These are phyloP conservation scores for Trissolcus brochymenae DNA, from an alignment of 2,888 invertebrate genomes.

Conservation along the genomic window DNA sequence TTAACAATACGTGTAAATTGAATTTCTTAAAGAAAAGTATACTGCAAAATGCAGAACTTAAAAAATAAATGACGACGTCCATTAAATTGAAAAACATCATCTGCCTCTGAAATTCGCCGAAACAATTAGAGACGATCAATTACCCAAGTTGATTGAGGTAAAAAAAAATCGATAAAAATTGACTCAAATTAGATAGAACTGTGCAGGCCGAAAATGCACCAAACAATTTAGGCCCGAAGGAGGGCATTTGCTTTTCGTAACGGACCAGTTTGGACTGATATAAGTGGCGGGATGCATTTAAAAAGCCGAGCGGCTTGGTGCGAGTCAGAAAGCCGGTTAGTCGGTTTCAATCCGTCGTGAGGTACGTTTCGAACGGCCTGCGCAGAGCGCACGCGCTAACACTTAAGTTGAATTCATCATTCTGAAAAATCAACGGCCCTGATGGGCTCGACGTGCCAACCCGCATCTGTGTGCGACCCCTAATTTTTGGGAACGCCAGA, in stretches of 20 bases:
- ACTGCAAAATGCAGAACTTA: no score
- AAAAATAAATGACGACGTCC: no score
- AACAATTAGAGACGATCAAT: no score
- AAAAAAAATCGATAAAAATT: conserved; percentile 15
- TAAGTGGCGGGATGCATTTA: conserved; percentile 53
- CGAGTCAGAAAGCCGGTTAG: conserved; percentile 72
- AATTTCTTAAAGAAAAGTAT: no score
- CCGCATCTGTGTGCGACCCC: conserved; percentile 22
- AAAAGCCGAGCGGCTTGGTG: conserved; percentile 45
- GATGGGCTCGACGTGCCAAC: conserved; percentile 14
- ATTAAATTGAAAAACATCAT: no score
- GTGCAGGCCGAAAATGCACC: conserved; percentile 12
- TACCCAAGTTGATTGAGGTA: no score
- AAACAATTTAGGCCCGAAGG: conserved; percentile 34
- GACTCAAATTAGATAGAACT: conserved; percentile 25
- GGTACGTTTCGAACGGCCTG: conserved; percentile 53
- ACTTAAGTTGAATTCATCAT: conserved; percentile 17
- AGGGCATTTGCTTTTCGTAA: conserved; percentile 46
- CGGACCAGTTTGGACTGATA: conserved; percentile 42
- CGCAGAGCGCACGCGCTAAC: conserved; percentile 32
- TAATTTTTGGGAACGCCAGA: conserved; percentile 28
- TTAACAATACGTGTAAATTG: no score
- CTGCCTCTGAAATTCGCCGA: no score
- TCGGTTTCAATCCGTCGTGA: conserved; percentile 68
- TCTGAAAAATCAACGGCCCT: conserved; percentile 30